phyloP scores from a whole-genome alignment of 2,888 invertebrate genomes.

The Anodontia alba region DNA sequence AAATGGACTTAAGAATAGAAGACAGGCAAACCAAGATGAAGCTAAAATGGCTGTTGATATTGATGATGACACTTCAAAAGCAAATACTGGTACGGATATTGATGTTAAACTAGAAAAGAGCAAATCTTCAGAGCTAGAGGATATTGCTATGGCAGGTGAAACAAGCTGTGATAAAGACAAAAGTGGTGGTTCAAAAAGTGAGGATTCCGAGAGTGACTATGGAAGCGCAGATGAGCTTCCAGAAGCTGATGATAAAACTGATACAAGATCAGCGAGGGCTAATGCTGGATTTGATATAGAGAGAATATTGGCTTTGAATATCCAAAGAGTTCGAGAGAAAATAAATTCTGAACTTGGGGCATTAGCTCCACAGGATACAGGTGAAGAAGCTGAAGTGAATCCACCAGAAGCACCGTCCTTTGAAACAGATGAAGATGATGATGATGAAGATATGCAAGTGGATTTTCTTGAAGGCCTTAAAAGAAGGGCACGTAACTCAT shows the following conservation, averaged over 20 bases:
- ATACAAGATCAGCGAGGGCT: background rate
- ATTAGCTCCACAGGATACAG: background rate
- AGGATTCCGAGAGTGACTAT: slow-evolving; percentile 10
- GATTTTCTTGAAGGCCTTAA: slow-evolving; percentile 17
- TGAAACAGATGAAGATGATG: slow-evolving; percentile 56
- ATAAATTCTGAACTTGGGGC: background rate
- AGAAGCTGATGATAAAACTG: background rate
- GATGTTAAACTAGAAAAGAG: background rate
- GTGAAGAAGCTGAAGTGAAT: slow-evolving; percentile 16
- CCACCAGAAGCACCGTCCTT: slow-evolving; percentile 50
- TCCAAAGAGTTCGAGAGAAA: background rate
- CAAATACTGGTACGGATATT: background rate
- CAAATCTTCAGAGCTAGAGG: background rate
- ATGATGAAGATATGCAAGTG: slow-evolving; percentile 46
- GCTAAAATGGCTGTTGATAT: background rate
- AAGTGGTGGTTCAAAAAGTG: background rate
- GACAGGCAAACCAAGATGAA: background rate
- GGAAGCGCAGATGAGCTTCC: background rate
- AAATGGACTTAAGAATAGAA: background rate
- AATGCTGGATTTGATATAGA: background rate
- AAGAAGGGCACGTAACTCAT: background rate
- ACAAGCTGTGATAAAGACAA: background rate
- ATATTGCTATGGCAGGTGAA: slow-evolving; percentile 7
- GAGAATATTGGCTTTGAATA: background rate
- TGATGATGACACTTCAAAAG: background rate